Base-by-base conservation (phyloP, 92 coral and sea anemone genomes). In the Galaxea fascicularis region DNA sequence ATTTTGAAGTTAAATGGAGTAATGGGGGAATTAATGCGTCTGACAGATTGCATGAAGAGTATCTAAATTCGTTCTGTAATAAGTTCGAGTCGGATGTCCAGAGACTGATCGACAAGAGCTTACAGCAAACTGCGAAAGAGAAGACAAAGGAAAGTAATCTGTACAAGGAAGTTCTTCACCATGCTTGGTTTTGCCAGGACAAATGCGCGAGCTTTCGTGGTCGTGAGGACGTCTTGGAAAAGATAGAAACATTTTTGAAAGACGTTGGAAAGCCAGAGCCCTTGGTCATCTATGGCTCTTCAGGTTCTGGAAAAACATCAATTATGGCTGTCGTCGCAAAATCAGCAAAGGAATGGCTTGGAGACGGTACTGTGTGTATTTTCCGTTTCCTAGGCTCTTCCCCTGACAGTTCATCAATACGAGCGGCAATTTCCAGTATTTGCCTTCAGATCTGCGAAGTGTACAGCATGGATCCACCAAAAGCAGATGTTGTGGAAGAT, bases 361-460 rank as follows among this genome's bases (percentile, higher is more conserved):
- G 95, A 22, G 76, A 66, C 21, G 87, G 80, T 45, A 80, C 95
- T 53, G 92, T 91, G 11, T 78, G 95, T 18, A 83, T 94, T 65
- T 94, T 91, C 76, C 94, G 98, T 72, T 94, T 94, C 78, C 95
- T 94, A 29, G 98, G 98, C 47, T 89, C 98, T 28, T 94, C 98
- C 20, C 98, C 98, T 4, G 94, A 86, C 63, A 91, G 95, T 49
- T 94, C 98, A n/a, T 85, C 91, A 25, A 94, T 91, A 54, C 72
- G 90, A 44, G 70, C 90, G 29, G 78, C 98, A 21, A 71, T 94
- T 39, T 75, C 88, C 59, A 94, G 95, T 65, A 80, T 94, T 20
- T 86, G 87, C 86, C 83, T 76, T 73, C 98, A 94, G 72, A 89
- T 94, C 16, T 90, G 93, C 89, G 93, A 94, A 77, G 93, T 94